phyloP scores from a whole-genome alignment of 2,888 invertebrate genomes.

The Osmoderma eremita region DNA sequence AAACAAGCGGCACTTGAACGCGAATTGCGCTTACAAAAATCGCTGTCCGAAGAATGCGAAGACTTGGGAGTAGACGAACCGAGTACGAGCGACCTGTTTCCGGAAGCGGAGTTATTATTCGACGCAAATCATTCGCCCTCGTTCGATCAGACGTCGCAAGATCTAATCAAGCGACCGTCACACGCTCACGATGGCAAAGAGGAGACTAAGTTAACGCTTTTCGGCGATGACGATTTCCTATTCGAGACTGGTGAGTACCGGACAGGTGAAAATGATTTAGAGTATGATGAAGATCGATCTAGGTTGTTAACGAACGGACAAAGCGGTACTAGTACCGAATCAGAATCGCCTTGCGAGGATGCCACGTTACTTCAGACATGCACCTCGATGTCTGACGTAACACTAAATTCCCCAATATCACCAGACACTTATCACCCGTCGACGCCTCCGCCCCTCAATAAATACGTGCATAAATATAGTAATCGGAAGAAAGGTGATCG shows the following conservation, averaged over 20 bases:
- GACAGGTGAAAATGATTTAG: conserved; percentile 54
- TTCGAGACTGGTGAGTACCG: conserved; percentile 62
- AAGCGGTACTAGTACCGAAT: conserved; percentile 54
- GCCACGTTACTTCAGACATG: conserved; percentile 61
- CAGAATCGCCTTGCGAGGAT: conserved; percentile 59
- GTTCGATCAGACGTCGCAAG: conserved; percentile 60
- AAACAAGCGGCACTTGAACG: conserved; percentile 68
- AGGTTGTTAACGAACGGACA: conserved; percentile 59
- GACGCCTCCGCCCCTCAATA: conserved; percentile 57
- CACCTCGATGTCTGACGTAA: conserved; percentile 62
- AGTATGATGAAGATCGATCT: conserved; percentile 54
- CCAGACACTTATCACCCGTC: conserved; percentile 58
- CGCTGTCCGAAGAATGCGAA: conserved; percentile 81
- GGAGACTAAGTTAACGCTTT: conserved; percentile 57
- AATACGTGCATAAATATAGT: conserved; percentile 63
- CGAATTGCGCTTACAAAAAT: conserved; percentile 72
- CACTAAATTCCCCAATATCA: conserved; percentile 61
- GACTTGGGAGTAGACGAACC: conserved; percentile 83
- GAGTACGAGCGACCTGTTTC: conserved; percentile 81
- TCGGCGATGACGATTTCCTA: conserved; percentile 61
- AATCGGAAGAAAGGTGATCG: conserved; percentile 60
- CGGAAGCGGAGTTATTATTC: conserved; percentile 79
- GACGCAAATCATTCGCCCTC: conserved; percentile 77
- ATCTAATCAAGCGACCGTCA: conserved; percentile 46
- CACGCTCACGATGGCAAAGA: conserved; percentile 48